phyloP scores from a whole-genome alignment of 2,888 invertebrate species.

The Agelastica alni region DNA sequence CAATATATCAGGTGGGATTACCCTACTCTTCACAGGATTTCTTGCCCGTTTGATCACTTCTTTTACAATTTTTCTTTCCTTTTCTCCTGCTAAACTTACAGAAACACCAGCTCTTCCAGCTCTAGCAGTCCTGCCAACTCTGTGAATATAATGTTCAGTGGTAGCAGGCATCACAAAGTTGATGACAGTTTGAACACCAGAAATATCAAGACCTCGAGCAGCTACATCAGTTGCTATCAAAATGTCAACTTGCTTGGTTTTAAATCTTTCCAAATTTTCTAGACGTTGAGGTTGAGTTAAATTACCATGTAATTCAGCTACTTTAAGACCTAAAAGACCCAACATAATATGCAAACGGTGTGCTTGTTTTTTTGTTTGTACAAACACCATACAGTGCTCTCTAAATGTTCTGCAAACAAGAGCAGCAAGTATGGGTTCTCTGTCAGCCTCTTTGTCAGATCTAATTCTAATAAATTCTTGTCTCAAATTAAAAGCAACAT shows the following conservation, averaged over 20 bases:
- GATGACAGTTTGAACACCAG: constrained; percentile 95
- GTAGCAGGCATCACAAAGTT: constrained; percentile 96
- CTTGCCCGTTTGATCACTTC: constrained; percentile 86
- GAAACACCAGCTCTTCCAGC: constrained; percentile 83
- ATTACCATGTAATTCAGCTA: constrained; percentile 91
- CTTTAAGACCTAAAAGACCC: constrained; percentile 86
- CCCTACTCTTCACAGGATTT: constrained; percentile 83
- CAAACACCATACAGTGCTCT: constrained; percentile 91
- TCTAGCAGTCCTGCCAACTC: constrained; percentile 94
- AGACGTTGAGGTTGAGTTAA: constrained; percentile 93
- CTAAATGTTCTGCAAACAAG: constrained; percentile 87
- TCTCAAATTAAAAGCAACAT: constrained; percentile 91
- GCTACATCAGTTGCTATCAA: constrained; percentile 94
- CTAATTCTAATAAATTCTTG: constrained; percentile 96
- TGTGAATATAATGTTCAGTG: constrained; percentile 94
- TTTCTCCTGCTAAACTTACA: constrained; percentile 93
- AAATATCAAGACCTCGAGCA: constrained; percentile 87
- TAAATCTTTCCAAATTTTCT: constrained; percentile 86
- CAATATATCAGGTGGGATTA: constrained; percentile 87
- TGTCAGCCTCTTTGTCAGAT: constrained; percentile 84
- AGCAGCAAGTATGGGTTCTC: constrained; percentile 86
- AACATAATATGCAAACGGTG: constrained; percentile 91
- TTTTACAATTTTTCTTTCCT: constrained; percentile 88
- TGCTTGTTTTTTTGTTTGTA: constrained; percentile 95
- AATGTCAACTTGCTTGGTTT: constrained; percentile 81